These are phyloP conservation scores for Ephestia elutella DNA, from an alignment of 1,140 invertebrate species.

Conservation along the genomic window DNA sequence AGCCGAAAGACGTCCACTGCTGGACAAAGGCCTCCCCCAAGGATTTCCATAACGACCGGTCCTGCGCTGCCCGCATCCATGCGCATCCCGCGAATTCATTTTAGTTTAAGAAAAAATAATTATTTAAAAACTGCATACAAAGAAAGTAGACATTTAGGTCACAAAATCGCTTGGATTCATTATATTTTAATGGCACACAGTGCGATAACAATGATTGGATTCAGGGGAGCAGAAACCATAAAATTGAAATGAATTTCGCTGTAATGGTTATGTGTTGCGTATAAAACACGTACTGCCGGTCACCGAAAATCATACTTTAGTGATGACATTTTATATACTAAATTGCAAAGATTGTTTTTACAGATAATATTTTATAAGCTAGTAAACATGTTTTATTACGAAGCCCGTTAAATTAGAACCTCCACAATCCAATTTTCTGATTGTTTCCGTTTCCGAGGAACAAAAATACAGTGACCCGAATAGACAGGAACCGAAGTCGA, in stretches of 20 bases:
- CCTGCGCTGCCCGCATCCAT: too few relatives aligned
- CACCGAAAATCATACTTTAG: slow-evolving; percentile 40
- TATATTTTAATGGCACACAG: slow-evolving; percentile 66
- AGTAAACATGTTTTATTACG: neutral
- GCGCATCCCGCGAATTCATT: too few relatives aligned
- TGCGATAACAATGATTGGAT: slow-evolving; percentile 72
- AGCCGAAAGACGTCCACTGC: too few relatives aligned
- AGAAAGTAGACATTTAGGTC: slow-evolving; percentile 26
- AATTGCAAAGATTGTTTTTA: neutral
- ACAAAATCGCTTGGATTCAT: slow-evolving; percentile 55
- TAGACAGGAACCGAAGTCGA: neutral
- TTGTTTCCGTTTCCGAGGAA: neutral
- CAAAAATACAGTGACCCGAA: slow-evolving; percentile 3
- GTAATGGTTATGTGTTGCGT: slow-evolving; percentile 66
- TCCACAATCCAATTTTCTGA: neutral
- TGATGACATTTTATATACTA: neutral
- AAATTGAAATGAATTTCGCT: slow-evolving; percentile 72
- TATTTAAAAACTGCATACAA: too few relatives aligned
- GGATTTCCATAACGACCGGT: too few relatives aligned
- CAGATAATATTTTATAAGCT: too few relatives aligned
- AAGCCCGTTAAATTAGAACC: neutral
- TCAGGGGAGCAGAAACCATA: slow-evolving; percentile 69
- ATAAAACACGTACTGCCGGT: slow-evolving; percentile 59
- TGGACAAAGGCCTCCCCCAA: too few relatives aligned
- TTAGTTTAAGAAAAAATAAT: too few relatives aligned